Evolutionary conservation across 2,888 invertebrate species (phyloP).

Genomic region (Lampropteryx suffumata): DNA sequence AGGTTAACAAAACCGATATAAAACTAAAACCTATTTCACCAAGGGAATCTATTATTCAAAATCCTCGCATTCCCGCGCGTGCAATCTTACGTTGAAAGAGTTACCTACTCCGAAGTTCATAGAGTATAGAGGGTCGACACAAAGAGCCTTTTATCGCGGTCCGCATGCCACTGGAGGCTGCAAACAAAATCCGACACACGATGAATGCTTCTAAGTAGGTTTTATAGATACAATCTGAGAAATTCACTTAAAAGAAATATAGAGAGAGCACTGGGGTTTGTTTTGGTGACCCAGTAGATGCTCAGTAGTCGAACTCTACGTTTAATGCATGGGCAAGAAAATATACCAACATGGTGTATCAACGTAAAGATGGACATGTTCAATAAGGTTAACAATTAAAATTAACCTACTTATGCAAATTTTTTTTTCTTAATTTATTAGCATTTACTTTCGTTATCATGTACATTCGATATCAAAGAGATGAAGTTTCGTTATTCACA

Average conservation of each 20-base stretch:
- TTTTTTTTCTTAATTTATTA: too few relatives aligned
- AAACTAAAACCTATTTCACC: too few relatives aligned
- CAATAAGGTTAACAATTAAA: too few relatives aligned
- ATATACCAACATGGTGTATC: too few relatives aligned
- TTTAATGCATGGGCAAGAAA: too few relatives aligned
- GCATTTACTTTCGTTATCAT: too few relatives aligned
- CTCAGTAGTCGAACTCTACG: too few relatives aligned
- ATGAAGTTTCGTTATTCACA: conserved; percentile 8
- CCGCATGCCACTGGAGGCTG: conserved; percentile 51
- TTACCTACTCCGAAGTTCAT: conserved; percentile 50
- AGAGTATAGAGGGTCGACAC: conserved; percentile 49
- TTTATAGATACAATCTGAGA: conserved; percentile 51
- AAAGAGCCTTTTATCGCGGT: conserved; percentile 72
- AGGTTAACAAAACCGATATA: too few relatives aligned
- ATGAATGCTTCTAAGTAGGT: conserved; percentile 61
- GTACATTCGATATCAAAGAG: not conserved
- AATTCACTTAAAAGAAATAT: conserved; percentile 34
- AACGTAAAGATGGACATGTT: too few relatives aligned
- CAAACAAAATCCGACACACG: conserved; percentile 63
- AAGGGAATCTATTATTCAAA: conserved; percentile 33
- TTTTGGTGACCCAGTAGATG: conserved; percentile 5
- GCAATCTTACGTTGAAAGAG: conserved; percentile 66
- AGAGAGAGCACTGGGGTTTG: conserved; percentile 22
- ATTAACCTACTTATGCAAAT: too few relatives aligned
- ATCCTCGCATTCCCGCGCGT: conserved; percentile 33